Evolutionary conservation across 2,888 invertebrate genomes (phyloP).

Genomic region (Cheilosia variabilis): DNA sequence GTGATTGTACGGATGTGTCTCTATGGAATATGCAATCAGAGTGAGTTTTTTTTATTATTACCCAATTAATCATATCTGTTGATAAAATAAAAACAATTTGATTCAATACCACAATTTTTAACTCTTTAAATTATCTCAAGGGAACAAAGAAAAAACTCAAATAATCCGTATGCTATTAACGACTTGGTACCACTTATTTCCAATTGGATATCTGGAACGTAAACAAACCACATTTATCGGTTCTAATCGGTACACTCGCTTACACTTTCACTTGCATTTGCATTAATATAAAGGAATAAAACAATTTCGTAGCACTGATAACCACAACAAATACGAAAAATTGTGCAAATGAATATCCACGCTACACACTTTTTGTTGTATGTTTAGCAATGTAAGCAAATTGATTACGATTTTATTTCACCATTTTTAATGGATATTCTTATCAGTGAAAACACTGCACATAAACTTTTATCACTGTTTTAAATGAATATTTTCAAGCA

Average conservation of each 20-base stretch:
- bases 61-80: neutral
- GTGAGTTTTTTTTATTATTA: neutral
- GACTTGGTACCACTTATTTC: constrained; percentile 53
- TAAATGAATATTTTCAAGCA: too few species aligned
- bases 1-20: too few species aligned
- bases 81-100: neutral
- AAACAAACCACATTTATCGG: constrained; percentile 59
- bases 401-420: neutral
- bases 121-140: neutral
- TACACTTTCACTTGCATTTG: constrained; percentile 39
- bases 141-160: neutral
- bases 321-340: constrained; percentile 4
- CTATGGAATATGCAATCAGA: too few species aligned
- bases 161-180: neutral
- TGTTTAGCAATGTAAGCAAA: neutral
- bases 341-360: neutral
- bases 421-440: too few species aligned
- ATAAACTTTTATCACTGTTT: too few species aligned
- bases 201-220: constrained; percentile 45
- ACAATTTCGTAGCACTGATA: constrained; percentile 22
- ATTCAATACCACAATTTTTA: neutral
- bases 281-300: constrained; percentile 9
- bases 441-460: too few species aligned
- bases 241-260: constrained; percentile 21
- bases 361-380: neutral